phyloP scores from a whole-genome alignment of 2,797 vertebrate genomes.

The Lemur catta region DNA sequence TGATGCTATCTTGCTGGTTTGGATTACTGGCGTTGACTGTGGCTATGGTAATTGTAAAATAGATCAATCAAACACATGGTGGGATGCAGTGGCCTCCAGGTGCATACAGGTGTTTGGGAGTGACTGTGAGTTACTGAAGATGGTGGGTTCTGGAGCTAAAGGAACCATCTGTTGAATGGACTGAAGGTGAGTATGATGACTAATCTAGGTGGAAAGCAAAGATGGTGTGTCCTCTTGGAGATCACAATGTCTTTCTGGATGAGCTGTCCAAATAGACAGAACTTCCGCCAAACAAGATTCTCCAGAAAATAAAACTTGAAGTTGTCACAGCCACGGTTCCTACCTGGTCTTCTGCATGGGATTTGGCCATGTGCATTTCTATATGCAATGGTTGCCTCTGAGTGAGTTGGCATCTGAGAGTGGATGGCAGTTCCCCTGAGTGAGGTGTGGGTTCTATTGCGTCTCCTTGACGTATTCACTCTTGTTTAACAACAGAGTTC shows the following conservation, averaged over 20 bases:
- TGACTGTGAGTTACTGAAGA: neutral
- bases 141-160: neutral
- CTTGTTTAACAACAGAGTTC: neutral
- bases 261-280: neutral
- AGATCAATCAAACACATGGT: neutral
- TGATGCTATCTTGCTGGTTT: neutral
- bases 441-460: neutral
- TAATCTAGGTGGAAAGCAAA: neutral
- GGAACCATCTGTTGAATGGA: neutral
- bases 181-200: neutral
- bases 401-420: neutral
- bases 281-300: neutral
- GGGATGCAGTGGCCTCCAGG: neutral
- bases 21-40: neutral
- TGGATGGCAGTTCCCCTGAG: fast-evolving
- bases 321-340: no score
- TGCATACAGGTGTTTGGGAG: neutral
- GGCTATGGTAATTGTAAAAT: neutral
- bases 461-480: neutral
- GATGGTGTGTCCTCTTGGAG: neutral
- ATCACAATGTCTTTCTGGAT: no score
- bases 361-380: neutral
- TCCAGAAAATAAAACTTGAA: neutral
- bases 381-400: no score
- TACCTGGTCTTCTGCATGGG: neutral